These are phyloP conservation scores for Manis javanica DNA, from an alignment of 2,797 vertebrate species.

Conservation along the genomic window DNA sequence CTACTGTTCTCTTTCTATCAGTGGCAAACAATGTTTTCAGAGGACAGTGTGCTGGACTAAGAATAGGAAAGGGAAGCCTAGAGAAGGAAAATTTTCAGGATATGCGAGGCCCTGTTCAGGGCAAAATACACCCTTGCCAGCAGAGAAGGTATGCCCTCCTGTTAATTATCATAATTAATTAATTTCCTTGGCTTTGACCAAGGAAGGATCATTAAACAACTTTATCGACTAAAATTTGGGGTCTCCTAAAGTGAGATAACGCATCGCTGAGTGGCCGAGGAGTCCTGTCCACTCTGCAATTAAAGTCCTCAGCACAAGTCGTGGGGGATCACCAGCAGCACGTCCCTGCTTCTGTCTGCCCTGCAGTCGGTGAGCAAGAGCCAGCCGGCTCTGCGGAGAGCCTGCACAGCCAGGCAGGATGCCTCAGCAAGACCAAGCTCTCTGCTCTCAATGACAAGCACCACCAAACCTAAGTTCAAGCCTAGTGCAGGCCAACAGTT, in stretches of 20 bases:
- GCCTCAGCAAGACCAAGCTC: not conserved
- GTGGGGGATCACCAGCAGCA: not conserved
- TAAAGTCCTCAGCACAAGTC: not conserved
- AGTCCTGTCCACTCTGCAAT: not conserved
- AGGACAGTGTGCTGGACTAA: not conserved
- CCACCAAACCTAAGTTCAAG: not conserved
- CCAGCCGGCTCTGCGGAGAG: too few species aligned
- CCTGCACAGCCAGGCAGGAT: too few species aligned
- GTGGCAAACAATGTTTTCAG: not conserved
- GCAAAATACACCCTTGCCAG: not conserved
- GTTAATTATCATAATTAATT: not conserved
- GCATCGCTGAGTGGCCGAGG: not conserved
- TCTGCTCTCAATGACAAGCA: not conserved
- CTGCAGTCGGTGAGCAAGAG: not conserved
- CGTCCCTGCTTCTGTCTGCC: not conserved
- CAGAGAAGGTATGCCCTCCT: not conserved
- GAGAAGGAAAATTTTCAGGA: slow-evolving; percentile 18
- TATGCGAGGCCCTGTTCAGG: not conserved
- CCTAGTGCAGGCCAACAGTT: not conserved
- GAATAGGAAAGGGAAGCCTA: not conserved
- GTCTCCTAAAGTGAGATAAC: not conserved
- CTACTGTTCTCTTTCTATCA: not conserved
- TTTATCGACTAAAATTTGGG: not conserved
- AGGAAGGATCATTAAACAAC: not conserved
- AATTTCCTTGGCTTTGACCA: not conserved